Conservation (phyloP, 2,888 invertebrate genomes). For the Leptinotarsa haldemani region DNA sequence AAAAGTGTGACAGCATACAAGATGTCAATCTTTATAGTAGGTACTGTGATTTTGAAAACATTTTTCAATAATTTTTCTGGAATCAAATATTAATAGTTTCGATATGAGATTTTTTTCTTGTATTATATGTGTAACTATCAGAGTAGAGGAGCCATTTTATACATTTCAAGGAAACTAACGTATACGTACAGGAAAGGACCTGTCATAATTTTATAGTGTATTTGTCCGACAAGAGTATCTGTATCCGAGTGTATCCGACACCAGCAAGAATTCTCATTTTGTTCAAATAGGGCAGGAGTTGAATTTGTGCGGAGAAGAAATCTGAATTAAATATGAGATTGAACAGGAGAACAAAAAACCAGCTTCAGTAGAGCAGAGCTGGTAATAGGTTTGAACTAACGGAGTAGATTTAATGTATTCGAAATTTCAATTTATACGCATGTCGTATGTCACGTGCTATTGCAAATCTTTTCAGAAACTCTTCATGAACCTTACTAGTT, state of each 20-base stretch:
- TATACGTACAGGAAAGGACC: background rate
- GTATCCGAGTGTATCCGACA: background rate
- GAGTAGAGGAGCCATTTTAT: background rate
- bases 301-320: background rate
- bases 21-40: too few species aligned
- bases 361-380: background rate
- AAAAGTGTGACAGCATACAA: too few species aligned
- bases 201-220: background rate
- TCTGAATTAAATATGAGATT: background rate
- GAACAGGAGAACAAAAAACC: background rate
- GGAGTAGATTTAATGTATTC: background rate
- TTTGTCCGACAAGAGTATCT: background rate
- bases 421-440: background rate
- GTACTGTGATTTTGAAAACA: too few species aligned
- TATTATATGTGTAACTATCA: background rate
- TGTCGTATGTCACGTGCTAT: background rate
- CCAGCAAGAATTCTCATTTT: background rate
- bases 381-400: background rate
- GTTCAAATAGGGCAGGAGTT: background rate
- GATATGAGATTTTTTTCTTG: background rate
- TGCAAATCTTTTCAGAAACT: too few species aligned
- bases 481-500: too few species aligned
- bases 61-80: too few species aligned
- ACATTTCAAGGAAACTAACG: background rate
- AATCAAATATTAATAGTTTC: background rate